Percentiles rank a stretch among this genome's conserved stretches.
Conservation (phyloP, 2,888 invertebrate species). For the Tachystola acroxantha region DNA sequence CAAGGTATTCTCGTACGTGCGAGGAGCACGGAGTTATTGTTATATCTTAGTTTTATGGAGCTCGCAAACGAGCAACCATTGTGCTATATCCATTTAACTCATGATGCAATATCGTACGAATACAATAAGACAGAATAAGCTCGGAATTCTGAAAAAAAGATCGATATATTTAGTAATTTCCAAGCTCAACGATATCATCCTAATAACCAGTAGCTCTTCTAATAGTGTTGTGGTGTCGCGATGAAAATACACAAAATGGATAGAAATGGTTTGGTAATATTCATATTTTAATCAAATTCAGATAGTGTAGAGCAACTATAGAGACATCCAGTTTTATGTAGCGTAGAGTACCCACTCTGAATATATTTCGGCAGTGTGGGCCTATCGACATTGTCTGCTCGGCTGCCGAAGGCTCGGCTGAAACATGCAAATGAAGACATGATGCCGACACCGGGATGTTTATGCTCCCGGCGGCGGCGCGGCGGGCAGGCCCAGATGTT, state of each 20-base stretch:
- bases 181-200: no score
- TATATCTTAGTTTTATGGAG: constrained; percentile 58
- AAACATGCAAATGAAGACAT: constrained; percentile 71
- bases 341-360: constrained; percentile 18
- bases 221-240: no score
- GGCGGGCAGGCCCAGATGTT: constrained; percentile 50
- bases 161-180: no score
- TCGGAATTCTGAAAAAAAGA: no score
- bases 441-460: constrained; percentile 56
- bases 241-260: no score
- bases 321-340: constrained; percentile 9
- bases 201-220: no score
- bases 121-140: no score
- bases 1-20: constrained; percentile 29
- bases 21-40: constrained; percentile 42
- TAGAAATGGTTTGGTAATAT: no score
- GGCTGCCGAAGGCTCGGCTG: constrained; percentile 37
- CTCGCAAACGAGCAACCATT: constrained; percentile 58
- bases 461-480: constrained; percentile 30
- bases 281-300: no score
- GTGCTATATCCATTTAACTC: constrained; percentile 55
- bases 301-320: neutral
- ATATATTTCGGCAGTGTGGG: constrained; percentile 50
- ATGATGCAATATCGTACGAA: constrained; percentile 43
- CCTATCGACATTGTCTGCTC: constrained; percentile 50